A percentile compares a stretch with the other conserved stretches of the same genome.
Evolutionary conservation across 2,888 invertebrate species (phyloP).

Genomic region (Morpho helenor): DNA sequence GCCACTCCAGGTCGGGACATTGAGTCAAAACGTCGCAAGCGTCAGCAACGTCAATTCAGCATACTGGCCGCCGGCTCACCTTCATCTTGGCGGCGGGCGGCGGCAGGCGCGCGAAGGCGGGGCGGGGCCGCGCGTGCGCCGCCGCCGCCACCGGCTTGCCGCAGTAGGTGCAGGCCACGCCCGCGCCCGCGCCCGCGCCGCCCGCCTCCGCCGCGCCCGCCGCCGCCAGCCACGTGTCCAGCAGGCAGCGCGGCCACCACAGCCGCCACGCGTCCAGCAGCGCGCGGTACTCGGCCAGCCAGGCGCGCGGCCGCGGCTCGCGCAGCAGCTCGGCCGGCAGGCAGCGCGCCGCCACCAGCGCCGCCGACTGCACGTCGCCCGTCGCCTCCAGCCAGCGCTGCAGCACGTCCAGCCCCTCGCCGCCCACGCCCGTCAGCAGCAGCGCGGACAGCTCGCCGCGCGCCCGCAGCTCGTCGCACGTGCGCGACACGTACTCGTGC

Average conservation of each 20-base stretch:
- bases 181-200: slow-evolving; percentile 44
- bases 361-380: slow-evolving; percentile 95
- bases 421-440: slow-evolving; percentile 81
- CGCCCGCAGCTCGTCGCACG: slow-evolving; percentile 84
- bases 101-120: slow-evolving; percentile 79
- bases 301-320: slow-evolving; percentile 83
- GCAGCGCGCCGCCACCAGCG: slow-evolving; percentile 89
- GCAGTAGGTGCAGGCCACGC: slow-evolving; percentile 95
- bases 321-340: slow-evolving; percentile 84
- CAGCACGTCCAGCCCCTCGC: slow-evolving; percentile 87
- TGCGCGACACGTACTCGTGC: slow-evolving; percentile 86
- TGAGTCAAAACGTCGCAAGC: too few relatives aligned
- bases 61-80: slow-evolving; percentile 49
- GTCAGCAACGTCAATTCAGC: too few relatives aligned
- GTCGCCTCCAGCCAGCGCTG: slow-evolving; percentile 92
- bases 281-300: slow-evolving; percentile 90
- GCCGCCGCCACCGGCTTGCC: slow-evolving; percentile 93
- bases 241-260: slow-evolving; percentile 93
- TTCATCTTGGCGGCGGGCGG: slow-evolving; percentile 86
- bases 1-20: too few relatives aligned
- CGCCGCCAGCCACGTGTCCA: slow-evolving; percentile 88
- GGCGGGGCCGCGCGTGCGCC: slow-evolving; percentile 80
- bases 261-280: slow-evolving; percentile 93
- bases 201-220: slow-evolving; percentile 62
- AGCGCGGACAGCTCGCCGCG: slow-evolving; percentile 91